Evolutionary conservation across 2,888 invertebrate species (phyloP), one percentile per base, ranked within the genome.

Genomic region (Palloptera scutellata): DNA sequence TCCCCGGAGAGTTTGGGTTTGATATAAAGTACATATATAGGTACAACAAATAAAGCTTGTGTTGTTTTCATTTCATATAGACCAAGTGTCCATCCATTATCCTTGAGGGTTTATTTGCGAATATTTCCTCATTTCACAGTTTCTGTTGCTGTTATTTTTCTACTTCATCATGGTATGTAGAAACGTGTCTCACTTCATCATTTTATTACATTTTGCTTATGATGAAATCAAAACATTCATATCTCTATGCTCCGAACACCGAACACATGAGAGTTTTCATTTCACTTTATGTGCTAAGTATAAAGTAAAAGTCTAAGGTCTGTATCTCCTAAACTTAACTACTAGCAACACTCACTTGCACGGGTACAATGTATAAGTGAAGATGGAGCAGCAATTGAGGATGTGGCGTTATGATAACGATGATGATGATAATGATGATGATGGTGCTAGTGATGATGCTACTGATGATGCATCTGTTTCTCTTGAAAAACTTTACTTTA

Each of bases 61-160:
- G 30, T 30, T 30, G 30, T 30, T 30, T 30, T 30, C 30, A 30
- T 30, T 30, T 30, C 30, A 30, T 30, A 30, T 53, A 19, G 15
- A 53, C 53, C 53, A 53, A n/a, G 55, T 70, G 72, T 76, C 74
- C 80, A 81, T 83, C 76, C 78, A 83, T 79, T 79, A 81, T 78
- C 78, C 83, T 78, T 74, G 66, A 75, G 80, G 82, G 76, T 81
- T 77, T 81, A 78, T 81, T 82, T 81, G 74, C 74, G 78, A 78
- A 66, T 67, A 64, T 64, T 61, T 54, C 57, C 65, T 41, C 45
- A 57, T 62, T 63, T 55, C 41, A 61, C 59, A 59, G 45, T 64
- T 59, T 52, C 17, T 69, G 65, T 61, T 69, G 42, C 53, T 55
- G 61, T 63, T 73, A 62, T 62, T 62, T 41, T 42, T 62, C 53